phyloP scores from a whole-genome alignment of 1,140 invertebrate species.

The Orchestia grillus region DNA sequence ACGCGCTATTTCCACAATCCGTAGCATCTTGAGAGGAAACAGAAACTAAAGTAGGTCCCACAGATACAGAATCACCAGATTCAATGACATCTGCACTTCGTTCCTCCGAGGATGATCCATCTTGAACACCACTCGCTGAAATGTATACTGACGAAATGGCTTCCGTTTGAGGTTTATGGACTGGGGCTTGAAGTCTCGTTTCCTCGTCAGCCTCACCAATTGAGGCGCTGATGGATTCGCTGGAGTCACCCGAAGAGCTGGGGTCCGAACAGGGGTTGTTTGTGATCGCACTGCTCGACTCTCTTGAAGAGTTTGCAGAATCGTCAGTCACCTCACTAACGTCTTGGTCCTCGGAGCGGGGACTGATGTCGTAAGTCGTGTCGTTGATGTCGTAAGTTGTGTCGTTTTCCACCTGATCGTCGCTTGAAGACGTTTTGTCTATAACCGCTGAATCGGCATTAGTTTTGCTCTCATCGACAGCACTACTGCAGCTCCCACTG shows the following conservation, averaged over 20 bases:
- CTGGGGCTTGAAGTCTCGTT: neutral
- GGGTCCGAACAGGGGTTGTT: conserved; percentile 38
- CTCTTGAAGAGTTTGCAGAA: neutral
- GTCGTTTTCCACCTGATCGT: neutral
- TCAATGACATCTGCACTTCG: neutral
- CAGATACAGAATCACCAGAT: neutral
- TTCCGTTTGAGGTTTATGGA: neutral
- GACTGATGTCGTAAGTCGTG: conserved; percentile 4
- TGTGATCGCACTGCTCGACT: conserved; percentile 10
- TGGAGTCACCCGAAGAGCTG: neutral
- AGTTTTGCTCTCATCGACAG: neutral
- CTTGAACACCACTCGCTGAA: neutral
- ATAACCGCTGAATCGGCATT: neutral
- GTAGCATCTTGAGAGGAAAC: neutral
- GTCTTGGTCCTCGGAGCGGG: conserved; percentile 5
- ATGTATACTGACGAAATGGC: neutral
- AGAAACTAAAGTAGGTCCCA: neutral
- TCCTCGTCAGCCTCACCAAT: neutral
- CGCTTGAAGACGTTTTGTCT: neutral
- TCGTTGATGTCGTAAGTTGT: neutral
- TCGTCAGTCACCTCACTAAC: neutral
- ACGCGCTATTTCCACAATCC: neutral
- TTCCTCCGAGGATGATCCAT: neutral
- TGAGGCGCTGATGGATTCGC: conserved; percentile 32
- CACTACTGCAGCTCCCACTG: neutral